Conservation (phyloP, 2,113 vertebrate species). For the Sinocyclocheilus anshuiensis region DNA sequence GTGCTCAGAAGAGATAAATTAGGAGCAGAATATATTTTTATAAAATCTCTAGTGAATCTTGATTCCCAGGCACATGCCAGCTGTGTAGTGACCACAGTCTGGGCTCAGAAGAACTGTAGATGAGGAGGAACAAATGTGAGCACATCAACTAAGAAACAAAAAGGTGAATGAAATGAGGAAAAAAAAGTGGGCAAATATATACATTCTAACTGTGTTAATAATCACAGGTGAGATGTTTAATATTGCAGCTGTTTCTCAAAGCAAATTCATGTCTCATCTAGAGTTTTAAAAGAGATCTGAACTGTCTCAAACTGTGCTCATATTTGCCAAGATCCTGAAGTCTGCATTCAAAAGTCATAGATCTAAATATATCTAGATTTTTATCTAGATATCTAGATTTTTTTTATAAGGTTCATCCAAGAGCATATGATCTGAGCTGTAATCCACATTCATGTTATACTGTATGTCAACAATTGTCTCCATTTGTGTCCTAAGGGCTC, state of each 20-base stretch:
- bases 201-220: background rate
- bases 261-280: background rate
- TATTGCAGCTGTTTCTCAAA: background rate
- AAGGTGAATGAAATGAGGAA: no score
- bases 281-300: background rate
- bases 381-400: no score
- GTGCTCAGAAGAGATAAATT: background rate
- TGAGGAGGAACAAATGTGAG: background rate
- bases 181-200: background rate
- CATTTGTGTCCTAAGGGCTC: background rate
- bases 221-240: background rate
- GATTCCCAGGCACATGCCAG: background rate
- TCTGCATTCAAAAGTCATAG: background rate
- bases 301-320: background rate
- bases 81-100: background rate
- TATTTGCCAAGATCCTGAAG: background rate
- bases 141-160: background rate
- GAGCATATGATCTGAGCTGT: background rate
- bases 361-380: background rate
- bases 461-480: background rate
- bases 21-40: constrained; percentile 16
- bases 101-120: background rate
- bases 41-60: background rate
- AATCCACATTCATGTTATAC: background rate
- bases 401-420: background rate